phyloP scores from a whole-genome alignment of 1,140 invertebrate genomes.

The Glomeris maerens region DNA sequence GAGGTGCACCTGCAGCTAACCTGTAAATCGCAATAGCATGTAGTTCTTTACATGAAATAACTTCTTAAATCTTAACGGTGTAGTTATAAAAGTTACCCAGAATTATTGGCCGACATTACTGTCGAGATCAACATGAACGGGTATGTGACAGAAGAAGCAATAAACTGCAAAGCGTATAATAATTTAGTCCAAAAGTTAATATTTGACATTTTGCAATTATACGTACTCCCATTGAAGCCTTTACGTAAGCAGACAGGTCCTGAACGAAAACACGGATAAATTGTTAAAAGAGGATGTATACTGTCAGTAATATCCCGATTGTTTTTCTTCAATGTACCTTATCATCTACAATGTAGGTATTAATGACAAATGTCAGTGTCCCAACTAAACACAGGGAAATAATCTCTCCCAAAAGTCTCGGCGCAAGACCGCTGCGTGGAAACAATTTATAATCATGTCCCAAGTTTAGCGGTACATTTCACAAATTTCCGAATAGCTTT shows the following conservation, averaged over 20 bases:
- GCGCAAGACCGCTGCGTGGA: conserved; percentile 47
- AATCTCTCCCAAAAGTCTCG: conserved; percentile 62
- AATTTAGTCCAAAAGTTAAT: not conserved
- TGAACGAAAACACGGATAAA: no score
- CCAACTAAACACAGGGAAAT: conserved; percentile 52
- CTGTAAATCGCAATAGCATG: conserved; percentile 31
- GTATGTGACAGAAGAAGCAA: conserved; percentile 64
- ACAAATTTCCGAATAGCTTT: not conserved
- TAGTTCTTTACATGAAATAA: conserved; percentile 3
- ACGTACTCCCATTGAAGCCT: conserved; percentile 14
- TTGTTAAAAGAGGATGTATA: conserved; percentile 3
- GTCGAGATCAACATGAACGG: conserved; percentile 73
- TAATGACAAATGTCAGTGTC: conserved; percentile 55
- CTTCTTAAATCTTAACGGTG: not conserved
- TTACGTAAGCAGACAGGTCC: conserved; percentile 13
- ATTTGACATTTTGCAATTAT: conserved; percentile 6
- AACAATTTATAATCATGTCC: not conserved
- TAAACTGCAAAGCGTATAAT: conserved; percentile 38
- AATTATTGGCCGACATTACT: conserved; percentile 66
- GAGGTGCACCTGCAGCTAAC: conserved; percentile 56
- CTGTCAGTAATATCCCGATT: not conserved
- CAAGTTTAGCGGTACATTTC: not conserved
- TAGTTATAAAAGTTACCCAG: conserved; percentile 33
- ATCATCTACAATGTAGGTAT: conserved; percentile 65
- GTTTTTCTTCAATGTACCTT: conserved; percentile 19